Evolutionary conservation across 2,888 invertebrate species (phyloP), one percentile per base, ranked within the genome.

Genomic region (Melinopterus prodromus): DNA sequence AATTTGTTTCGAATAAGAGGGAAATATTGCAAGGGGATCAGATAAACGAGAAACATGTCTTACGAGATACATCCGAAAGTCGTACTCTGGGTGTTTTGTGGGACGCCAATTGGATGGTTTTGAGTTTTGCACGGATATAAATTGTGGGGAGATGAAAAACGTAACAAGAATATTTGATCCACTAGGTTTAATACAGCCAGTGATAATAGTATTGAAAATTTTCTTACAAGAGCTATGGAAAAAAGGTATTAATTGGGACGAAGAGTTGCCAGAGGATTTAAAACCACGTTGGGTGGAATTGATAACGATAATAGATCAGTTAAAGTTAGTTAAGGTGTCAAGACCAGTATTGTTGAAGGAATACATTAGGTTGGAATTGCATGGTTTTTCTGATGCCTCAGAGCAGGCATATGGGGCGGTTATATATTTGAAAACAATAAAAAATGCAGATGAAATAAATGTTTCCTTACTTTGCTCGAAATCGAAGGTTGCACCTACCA

Each of bases 341-440:
- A 15, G 15, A 26, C 71, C 15, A 9, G 26, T 71, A 1, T 71
- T 71, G 3, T 4, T 1, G 71, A 15, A 4, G 4, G 71, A 71
- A 12, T 26, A 15, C 3, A n/a, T 1, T 16, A 6, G 12, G n/a
- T 71, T 80, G 37, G 80, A 83, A 77, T n/a, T 84, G 7, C 84
- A 84, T 38, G 82, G 81, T 7, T 84, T 83, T 77, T 79, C 78
- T 14, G 84, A 83, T 75, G 83, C 85, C 6, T 80, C 79, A 6
- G 53, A 79, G 76, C 38, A 6, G 16, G 78, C 82, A n/a, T 82
- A 80, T 26, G 80, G 81, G 7, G 71, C 76, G 14, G 77, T 76
- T 14, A 35, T 81, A 35, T 81, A 81, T 71, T n/a, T 81, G 14
- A 70, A 35, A 80, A 70, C 77, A 3, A 71, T 69, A 36, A 75